Conservation (phyloP, 2,888 invertebrate genomes). For the Epinotia brunnichana region DNA sequence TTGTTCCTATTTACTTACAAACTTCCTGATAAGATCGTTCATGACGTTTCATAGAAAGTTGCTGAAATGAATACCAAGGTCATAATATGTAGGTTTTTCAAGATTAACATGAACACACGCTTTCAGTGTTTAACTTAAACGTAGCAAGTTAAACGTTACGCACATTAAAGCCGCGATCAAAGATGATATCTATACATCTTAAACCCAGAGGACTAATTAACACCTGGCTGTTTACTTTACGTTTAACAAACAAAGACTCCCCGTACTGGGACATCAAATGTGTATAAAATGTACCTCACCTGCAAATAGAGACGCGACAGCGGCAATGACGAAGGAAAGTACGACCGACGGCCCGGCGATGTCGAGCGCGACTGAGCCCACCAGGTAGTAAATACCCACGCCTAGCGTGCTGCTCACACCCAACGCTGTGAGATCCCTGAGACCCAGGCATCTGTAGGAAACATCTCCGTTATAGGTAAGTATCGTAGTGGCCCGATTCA, state of each 20-base stretch:
- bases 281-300: conserved; percentile 10
- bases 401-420: conserved; percentile 93
- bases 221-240: too few relatives aligned
- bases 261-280: background rate
- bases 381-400: conserved; percentile 94
- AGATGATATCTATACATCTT: background rate
- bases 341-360: conserved; percentile 93
- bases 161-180: too few relatives aligned
- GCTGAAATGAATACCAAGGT: too few relatives aligned
- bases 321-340: conserved; percentile 94
- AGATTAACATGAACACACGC: too few relatives aligned
- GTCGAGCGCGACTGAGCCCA: conserved; percentile 89
- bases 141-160: too few relatives aligned
- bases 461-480: background rate
- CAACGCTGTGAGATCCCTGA: conserved; percentile 90
- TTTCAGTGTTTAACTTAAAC: too few relatives aligned
- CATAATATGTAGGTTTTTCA: too few relatives aligned
- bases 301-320: conserved; percentile 87
- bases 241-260: too few relatives aligned
- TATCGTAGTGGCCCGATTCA: background rate
- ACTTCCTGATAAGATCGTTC: too few relatives aligned
- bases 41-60: too few relatives aligned
- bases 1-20: too few relatives aligned
- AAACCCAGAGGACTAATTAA: background rate
- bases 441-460: conserved; percentile 85